These are phyloP conservation scores for Clarias laeviceps DNA, from an alignment of 2,797 vertebrate genomes.

Conservation along the genomic window DNA sequence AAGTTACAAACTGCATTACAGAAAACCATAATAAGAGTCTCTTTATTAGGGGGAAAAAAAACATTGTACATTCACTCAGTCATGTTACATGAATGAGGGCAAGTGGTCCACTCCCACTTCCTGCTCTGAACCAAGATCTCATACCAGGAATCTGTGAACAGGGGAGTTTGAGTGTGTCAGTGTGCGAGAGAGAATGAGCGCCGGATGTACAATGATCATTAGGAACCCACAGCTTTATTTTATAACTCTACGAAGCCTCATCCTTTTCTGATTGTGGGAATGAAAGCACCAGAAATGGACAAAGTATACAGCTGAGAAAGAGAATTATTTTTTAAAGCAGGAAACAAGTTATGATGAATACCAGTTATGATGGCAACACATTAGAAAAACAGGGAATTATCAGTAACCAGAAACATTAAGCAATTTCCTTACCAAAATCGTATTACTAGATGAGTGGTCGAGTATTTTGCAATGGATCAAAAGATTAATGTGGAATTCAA, in stretches of 20 bases:
- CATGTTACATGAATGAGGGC: constrained; percentile 28
- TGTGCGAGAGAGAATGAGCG: neutral
- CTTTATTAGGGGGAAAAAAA: neutral
- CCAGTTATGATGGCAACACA: neutral
- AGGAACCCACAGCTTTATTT: neutral
- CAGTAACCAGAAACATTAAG: neutral
- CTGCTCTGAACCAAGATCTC: constrained; percentile 9
- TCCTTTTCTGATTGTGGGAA: neutral
- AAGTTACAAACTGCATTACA: constrained; percentile 9
- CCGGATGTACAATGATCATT: constrained; percentile 14
- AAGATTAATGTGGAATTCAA: neutral
- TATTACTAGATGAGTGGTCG: neutral
- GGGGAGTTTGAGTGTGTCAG: neutral
- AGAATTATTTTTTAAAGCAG: neutral
- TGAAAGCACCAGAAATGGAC: neutral
- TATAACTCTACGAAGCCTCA: neutral
- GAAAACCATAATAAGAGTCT: neutral
- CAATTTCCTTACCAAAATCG: constrained; percentile 15
- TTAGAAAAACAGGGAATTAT: neutral
- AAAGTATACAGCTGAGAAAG: neutral
- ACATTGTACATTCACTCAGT: neutral
- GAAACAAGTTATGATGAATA: neutral
- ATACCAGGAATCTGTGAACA: constrained; percentile 12
- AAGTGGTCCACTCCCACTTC: constrained; percentile 45
- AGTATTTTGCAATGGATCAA: neutral